Base-by-base conservation (phyloP, 2,113 vertebrate species). In the Riparia riparia region DNA sequence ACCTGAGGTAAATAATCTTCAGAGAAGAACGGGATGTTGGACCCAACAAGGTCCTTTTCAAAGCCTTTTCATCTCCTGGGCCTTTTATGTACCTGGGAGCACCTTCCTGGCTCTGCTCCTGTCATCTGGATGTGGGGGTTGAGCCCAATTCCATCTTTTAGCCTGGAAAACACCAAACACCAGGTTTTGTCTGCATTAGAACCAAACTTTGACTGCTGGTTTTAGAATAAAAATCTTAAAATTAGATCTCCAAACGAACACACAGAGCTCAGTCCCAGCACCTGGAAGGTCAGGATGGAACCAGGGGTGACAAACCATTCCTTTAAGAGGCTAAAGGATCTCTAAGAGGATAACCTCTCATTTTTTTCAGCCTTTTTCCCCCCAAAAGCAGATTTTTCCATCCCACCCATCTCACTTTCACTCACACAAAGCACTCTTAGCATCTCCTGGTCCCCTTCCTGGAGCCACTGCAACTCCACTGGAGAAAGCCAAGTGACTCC, bases 391-490 rank as follows among this genome's bases (percentile, higher is more conserved):
- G 58, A 10, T 32, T 82, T 84, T 69, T 39, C 72, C 6, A 3
- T 25, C 7, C 15, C 57, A 9, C 60, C 71, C 76, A 1, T 2
- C 77, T 25, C 70, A 9, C 56, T 6, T 39, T 17, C 73, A 17
- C 69, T 89, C 41, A 17, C 51, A 8, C 2, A 0, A 0, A 69
- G 60, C 65, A 25, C 76, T 5, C 51, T 21, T 9, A 18, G 78
- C 94, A 65, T 32, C 94, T 82, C 90, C 87, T 22, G 65, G 45
- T 60, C 81, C 47, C 54, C 14, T 85, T 56, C 47, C 93, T 22
- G 7, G 10, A 37, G 39, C 34, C 69, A 2, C 82, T 45, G 89
- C 9, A 83, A 45, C 37, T 20, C 17, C 14, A 0, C 58, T 32
- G 66, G 66, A 89, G 89, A 37, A 79, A 65, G 84, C 74, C 14